Evolutionary conservation across 2,888 invertebrate genomes (phyloP).

Genomic region (Drosophila percnosoma): DNA sequence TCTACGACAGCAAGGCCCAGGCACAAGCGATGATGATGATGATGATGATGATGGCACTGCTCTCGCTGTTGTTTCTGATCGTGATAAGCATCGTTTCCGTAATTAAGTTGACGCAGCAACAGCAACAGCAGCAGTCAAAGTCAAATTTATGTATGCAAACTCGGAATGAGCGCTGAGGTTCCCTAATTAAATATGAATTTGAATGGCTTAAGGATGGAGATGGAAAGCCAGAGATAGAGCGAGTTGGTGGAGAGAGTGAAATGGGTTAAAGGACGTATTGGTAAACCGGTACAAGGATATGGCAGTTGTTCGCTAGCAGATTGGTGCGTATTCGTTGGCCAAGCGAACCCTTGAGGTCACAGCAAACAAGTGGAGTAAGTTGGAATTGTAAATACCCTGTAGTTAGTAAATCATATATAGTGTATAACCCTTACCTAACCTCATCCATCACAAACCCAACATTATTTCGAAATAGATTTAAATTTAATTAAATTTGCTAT

Average conservation of each 20-base stretch:
- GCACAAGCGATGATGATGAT: slow-evolving; percentile 9
- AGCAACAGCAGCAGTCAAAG: slow-evolving; percentile 31
- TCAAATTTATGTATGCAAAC: slow-evolving; percentile 39
- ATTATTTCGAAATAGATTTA: not conserved
- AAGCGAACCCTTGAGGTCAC: slow-evolving; percentile 18
- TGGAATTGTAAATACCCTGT: slow-evolving; percentile 19
- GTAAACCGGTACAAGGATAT: slow-evolving; percentile 23
- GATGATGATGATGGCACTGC: slow-evolving; percentile 10
- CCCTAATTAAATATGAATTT: slow-evolving; percentile 77
- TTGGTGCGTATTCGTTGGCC: slow-evolving; percentile 53
- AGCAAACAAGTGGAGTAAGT: slow-evolving; percentile 5
- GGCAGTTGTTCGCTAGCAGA: slow-evolving; percentile 59
- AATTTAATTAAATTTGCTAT: not conserved
- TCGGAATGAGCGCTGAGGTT: slow-evolving; percentile 1
- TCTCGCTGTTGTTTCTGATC: slow-evolving; percentile 38
- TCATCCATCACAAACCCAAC: not conserved
- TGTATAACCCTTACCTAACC: not conserved
- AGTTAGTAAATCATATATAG: too few relatives aligned
- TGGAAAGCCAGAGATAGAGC: not conserved
- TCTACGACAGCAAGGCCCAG: slow-evolving; percentile 28
- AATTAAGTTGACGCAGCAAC: slow-evolving; percentile 71
- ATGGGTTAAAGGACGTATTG: not conserved
- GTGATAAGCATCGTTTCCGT: slow-evolving; percentile 68
- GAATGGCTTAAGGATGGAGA: slow-evolving; percentile 13
- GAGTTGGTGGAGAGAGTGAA: not conserved